A percentile compares a stretch with the other conserved stretches of the same genome.
These are phyloP conservation scores for Lasius fuliginosus DNA, from an alignment of 2,888 invertebrate species.

Conservation along the genomic window DNA sequence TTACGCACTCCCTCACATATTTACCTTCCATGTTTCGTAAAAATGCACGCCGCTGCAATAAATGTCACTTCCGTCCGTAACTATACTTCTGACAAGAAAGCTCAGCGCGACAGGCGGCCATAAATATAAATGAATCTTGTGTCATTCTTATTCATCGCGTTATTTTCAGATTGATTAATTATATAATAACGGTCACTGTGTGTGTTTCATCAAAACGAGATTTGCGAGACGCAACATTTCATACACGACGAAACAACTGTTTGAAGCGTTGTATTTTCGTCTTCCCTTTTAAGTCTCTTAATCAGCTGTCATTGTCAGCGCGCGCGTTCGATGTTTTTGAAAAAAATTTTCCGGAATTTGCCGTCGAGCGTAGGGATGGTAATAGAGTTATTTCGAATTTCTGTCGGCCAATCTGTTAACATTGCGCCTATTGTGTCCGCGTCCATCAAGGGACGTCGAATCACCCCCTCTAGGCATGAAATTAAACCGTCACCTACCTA, in stretches of 20 bases:
- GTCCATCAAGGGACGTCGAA: conserved; percentile 59
- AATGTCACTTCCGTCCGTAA: conserved; percentile 48
- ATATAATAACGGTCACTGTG: conserved; percentile 2
- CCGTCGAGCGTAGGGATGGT: background rate
- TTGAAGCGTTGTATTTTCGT: background rate
- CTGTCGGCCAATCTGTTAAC: conserved; percentile 68
- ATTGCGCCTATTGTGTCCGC: conserved; percentile 57
- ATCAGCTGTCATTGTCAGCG: background rate
- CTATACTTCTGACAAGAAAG: conserved; percentile 34
- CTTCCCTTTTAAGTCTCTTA: background rate
- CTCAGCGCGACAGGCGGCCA: conserved; percentile 36
- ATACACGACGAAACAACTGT: background rate
- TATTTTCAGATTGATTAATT: conserved; percentile 31
- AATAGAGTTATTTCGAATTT: conserved; percentile 67
- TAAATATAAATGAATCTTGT: conserved; percentile 52
- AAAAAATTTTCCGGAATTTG: conserved; percentile 28
- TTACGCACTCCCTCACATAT: conserved; percentile 39
- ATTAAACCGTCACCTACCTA: conserved; percentile 78
- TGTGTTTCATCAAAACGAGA: background rate
- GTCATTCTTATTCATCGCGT: conserved; percentile 36
- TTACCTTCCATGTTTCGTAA: conserved; percentile 24
- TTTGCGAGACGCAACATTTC: background rate
- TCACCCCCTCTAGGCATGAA: conserved; percentile 73
- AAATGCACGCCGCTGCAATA: conserved; percentile 41
- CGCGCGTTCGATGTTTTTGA: background rate